Evolutionary conservation across 1,140 invertebrate species (phyloP).

Genomic region (Drosophila watanabei): DNA sequence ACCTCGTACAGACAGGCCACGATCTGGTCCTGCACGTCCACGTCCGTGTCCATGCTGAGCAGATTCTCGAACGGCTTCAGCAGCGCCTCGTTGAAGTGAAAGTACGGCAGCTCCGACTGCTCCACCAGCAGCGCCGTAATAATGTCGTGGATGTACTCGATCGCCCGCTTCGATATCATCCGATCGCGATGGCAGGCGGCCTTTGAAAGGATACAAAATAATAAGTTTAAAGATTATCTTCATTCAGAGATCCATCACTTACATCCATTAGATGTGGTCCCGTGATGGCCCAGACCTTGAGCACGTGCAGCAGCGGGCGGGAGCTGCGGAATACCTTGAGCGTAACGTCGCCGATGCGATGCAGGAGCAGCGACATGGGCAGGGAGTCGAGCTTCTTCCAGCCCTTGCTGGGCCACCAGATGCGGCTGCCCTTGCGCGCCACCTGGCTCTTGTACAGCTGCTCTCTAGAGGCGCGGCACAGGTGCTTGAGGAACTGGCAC

Average conservation of each 20-base stretch:
- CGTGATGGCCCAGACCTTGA: conserved; percentile 95
- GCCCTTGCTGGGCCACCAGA: conserved; percentile 85
- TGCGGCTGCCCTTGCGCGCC: conserved; percentile 86
- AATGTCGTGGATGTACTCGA: conserved; percentile 97
- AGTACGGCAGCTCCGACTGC: conserved; percentile 95
- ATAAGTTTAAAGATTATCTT: not conserved
- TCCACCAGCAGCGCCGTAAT: conserved; percentile 95
- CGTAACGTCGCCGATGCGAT: conserved; percentile 94
- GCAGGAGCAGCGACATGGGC: conserved; percentile 89
- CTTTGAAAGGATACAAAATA: conserved; percentile 79
- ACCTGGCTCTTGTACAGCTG: conserved; percentile 89
- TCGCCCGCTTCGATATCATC: conserved; percentile 95
- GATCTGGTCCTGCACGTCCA: conserved; percentile 95
- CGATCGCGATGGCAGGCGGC: conserved; percentile 96
- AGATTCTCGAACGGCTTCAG: conserved; percentile 98
- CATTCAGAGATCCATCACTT: conserved; percentile 31
- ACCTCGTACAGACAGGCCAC: conserved; percentile 98
- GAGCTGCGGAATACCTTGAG: conserved; percentile 94
- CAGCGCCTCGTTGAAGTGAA: conserved; percentile 97
- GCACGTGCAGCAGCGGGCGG: conserved; percentile 94
- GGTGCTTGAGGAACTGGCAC: conserved; percentile 92
- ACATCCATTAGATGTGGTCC: conserved; percentile 97
- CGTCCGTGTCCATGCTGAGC: conserved; percentile 95
- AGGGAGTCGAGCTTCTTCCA: conserved; percentile 86
- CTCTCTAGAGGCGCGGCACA: conserved; percentile 93